phyloP scores from a whole-genome alignment of 37 sponge, comb jelly and placozoan genomes.

The Oscarella lobularis region DNA sequence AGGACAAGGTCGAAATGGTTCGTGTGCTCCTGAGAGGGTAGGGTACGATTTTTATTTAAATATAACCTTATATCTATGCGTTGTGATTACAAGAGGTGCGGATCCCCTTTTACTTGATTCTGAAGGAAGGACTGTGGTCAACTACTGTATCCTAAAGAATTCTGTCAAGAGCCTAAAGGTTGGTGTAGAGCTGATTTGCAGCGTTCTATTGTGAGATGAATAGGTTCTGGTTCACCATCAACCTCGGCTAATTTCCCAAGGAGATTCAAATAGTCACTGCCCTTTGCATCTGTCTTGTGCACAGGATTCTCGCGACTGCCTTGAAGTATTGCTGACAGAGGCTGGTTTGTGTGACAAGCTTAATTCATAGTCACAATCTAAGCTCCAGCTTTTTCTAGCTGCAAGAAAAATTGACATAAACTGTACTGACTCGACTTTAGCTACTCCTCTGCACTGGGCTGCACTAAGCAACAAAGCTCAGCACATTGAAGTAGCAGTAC shows the following conservation, averaged over 20 bases:
- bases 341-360: background rate
- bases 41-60: no score
- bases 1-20: background rate
- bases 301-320: background rate
- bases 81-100: background rate
- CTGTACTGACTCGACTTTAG: background rate
- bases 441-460: slow-evolving; percentile 1
- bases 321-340: background rate
- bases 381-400: background rate
- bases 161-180: background rate
- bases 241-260: background rate
- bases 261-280: background rate
- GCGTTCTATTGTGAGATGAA: background rate
- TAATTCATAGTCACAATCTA: background rate
- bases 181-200: background rate
- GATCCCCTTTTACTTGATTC: background rate
- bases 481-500: background rate
- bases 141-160: background rate
- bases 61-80: no score
- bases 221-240: background rate
- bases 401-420: background rate
- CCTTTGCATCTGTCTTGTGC: background rate
- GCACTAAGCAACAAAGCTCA: background rate
- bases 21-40: background rate
- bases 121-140: background rate